Evolutionary conservation across 2,797 vertebrate genomes (phyloP).

Genomic region (Intellagama lesueurii): DNA sequence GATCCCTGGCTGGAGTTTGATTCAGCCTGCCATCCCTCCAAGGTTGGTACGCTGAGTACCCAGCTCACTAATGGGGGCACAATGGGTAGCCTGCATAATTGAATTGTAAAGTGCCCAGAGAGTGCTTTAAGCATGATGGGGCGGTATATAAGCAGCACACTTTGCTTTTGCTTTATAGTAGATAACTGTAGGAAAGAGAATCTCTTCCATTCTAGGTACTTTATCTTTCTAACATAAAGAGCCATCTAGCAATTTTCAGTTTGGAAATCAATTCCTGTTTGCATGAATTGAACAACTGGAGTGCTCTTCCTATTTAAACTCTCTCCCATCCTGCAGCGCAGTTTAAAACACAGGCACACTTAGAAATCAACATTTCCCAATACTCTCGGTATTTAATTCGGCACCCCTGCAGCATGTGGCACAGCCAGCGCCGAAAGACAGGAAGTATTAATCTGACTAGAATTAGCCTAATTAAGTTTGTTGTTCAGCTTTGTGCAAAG

Average conservation of each 20-base stretch:
- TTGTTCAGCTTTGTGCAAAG: conserved; percentile 76
- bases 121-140: too few relatives aligned
- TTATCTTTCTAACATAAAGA: not conserved
- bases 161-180: too few relatives aligned
- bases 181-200: conserved; percentile 3
- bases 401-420: conserved; percentile 64
- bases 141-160: too few relatives aligned
- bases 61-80: too few relatives aligned
- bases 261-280: conserved; percentile 30
- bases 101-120: too few relatives aligned
- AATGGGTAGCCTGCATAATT: too few relatives aligned
- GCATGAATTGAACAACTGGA: conserved; percentile 43
- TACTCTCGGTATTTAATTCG: conserved; percentile 68
- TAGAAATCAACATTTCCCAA: conserved; percentile 68
- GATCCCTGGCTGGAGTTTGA: too few relatives aligned
- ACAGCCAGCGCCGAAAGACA: conserved; percentile 69
- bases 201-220: not conserved
- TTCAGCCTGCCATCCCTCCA: too few relatives aligned
- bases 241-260: not conserved
- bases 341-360: conserved; percentile 60
- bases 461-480: conserved; percentile 80
- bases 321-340: conserved; percentile 51
- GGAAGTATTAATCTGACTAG: conserved; percentile 78
- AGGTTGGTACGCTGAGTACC: too few relatives aligned
- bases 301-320: conserved; percentile 40